These are phyloP conservation scores for Sinocyclocheilus anophthalmus DNA, from an alignment of 2,113 vertebrate species.

Conservation along the genomic window DNA sequence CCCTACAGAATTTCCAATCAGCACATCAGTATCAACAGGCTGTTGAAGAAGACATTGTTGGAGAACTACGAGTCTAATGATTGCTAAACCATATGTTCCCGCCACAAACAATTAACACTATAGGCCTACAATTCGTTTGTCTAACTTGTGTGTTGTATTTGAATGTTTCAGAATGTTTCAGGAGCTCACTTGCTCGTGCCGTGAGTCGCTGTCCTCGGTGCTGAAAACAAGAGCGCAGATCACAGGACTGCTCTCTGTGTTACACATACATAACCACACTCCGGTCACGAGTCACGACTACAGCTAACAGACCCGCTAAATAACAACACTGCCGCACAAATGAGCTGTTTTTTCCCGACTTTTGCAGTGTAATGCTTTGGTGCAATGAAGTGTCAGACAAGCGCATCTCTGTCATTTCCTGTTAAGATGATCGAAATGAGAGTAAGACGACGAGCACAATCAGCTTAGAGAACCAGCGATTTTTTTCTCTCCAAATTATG, in stretches of 20 bases:
- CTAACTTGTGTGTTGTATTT: not conserved
- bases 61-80: not conserved
- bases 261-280: not conserved
- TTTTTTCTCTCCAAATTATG: too few species aligned
- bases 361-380: not conserved
- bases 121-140: not conserved
- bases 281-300: constrained; percentile 37
- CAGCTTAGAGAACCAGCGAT: not conserved
- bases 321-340: not conserved
- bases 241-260: not conserved
- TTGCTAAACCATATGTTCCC: not conserved
- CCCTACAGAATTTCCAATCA: not conserved
- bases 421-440: not conserved
- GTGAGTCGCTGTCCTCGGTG: constrained; percentile 15
- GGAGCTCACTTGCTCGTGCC: not conserved
- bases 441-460: not conserved
- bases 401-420: not conserved
- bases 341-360: not conserved
- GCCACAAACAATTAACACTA: not conserved
- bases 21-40: constrained; percentile 49
- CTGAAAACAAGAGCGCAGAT: constrained; percentile 12
- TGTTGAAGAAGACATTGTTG: not conserved
- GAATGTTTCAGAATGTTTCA: not conserved
- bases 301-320: not conserved
- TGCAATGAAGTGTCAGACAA: not conserved